Base-by-base conservation (phyloP, 2,888 invertebrate species). In the Drosophila histrio region DNA sequence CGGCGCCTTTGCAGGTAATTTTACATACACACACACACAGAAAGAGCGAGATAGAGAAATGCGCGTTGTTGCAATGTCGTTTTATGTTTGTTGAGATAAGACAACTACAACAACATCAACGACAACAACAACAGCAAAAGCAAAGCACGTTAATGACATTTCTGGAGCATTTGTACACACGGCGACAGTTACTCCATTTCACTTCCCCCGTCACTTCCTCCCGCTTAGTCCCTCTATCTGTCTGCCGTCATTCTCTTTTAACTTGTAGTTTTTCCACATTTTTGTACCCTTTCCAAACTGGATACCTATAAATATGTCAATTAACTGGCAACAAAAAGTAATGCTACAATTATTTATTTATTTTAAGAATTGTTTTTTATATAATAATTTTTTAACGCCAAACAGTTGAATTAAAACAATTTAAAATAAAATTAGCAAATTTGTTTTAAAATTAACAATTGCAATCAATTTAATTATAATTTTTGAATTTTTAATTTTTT, bases 211-310 rank as follows among this genome's bases (percentile, higher is more conserved):
- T 13, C 22, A 22, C 13, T 13, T 17, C 11, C 2, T 47, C 36
- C 39, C 24, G 21, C 24, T 62, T 21, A 41, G 41, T 34, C 34
- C 22, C 21, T 17, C 21, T 44, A 11, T 34, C 43, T 13, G 21
- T 15, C 15, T 60, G 21, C 41, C 8, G 17, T 28, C 15, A 9
- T 50, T 61, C 60, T 39, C 30, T 52, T 28, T 54, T 46, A 22
- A 69, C 30, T 54, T 59, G 71, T 39, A 74, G 82, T 84, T 81
- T 80, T 81, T 79, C 79, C 79, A 81, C 81, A 81, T 84, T 79
- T 74, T 64, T 77, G 52, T 71, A 71, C 75, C 15, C 67, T 66
- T 61, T 58, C 11, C 4, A 22, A 34, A 22, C 15, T 36, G 34
- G 43, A 34, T 36, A 17, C 43, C 43, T 22, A 44, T 59, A 13